Base-by-base conservation (phyloP, 1,140 invertebrate genomes). In the Arion vulgaris region DNA sequence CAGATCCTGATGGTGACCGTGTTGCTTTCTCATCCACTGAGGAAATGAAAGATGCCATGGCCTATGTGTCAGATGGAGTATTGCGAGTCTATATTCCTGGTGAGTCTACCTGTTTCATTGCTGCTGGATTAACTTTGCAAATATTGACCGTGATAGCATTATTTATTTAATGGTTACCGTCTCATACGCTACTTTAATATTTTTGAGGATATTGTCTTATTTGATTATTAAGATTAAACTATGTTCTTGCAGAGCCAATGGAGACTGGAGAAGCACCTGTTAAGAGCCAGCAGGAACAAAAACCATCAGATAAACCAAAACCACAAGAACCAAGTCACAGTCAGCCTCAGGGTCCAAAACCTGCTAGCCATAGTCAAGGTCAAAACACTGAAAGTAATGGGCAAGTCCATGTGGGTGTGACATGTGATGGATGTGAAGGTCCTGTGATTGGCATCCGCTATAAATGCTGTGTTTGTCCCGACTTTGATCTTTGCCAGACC, bases 401-500 rank as follows among this genome's bases (percentile, higher is more conserved):
- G 19, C 83, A 84, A 13, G 34, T 92, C 19, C 96, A 97, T 88
- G 89, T 89, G 26, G 92, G 93, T 23, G 94, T 98, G 0, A 87
- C 94, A 0, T 98, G 97, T 89, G 96, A 98, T 92, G 93, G 92
- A 4, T 98, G 97, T 86, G 91, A 94, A 28, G 88, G 90, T 0
- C 41, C 84, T 0, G 93, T 98, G 0, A 81, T 90, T 53, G 97
- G 97, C 9, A 95, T 95, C 85, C 94, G 97, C 32, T 98, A 96
- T 93, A 97, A 97, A 91, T 98, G 97, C 89, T 90, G 96, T 0
- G 92, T 95, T 45, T 98, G 97, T 86, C 89, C 93, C 0, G 95
- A 98, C 91, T 98, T 93, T 91, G 97, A 98, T 91, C 92, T 98
- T 51, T 98, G 97, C 91, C 89, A 92, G 15, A 89, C 87, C 0